Percentiles rank a stretch among this genome's conserved stretches.
These are phyloP conservation scores for Corapipo altera DNA, from an alignment of 2,113 vertebrate genomes.

Conservation along the genomic window DNA sequence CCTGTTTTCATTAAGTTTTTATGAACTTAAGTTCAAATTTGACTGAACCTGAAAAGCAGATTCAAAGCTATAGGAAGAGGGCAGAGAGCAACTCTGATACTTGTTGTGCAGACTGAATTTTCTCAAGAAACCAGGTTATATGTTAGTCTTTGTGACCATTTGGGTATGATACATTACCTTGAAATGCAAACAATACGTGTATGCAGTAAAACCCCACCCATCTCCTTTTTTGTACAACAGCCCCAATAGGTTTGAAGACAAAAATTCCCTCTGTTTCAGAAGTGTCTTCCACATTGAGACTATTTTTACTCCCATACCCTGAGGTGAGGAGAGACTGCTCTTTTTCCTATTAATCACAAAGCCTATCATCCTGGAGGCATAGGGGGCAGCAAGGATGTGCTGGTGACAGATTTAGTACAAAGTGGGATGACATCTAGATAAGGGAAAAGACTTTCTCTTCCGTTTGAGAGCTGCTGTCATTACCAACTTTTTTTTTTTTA, in stretches of 20 bases:
- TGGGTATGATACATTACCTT: neutral
- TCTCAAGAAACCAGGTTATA: neutral
- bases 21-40: neutral
- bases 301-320: neutral
- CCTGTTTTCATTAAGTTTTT: neutral
- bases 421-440: neutral
- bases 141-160: neutral
- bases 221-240: neutral
- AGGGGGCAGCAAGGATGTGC: neutral
- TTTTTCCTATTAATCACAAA: neutral
- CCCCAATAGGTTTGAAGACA: neutral
- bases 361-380: neutral
- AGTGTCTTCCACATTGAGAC: neutral
- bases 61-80: neutral
- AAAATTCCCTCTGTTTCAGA: neutral
- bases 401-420: neutral
- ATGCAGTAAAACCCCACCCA: neutral
- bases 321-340: neutral
- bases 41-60: neutral
- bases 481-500: neutral
- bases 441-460: neutral
- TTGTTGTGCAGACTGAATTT: neutral
- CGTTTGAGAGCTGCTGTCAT: neutral
- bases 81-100: accelerated
- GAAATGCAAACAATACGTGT: neutral